A percentile compares a stretch with the other conserved stretches of the same genome.
These are phyloP conservation scores for Pterobdella sp. DNA, from an alignment of 2,888 invertebrate species.

Conservation along the genomic window DNA sequence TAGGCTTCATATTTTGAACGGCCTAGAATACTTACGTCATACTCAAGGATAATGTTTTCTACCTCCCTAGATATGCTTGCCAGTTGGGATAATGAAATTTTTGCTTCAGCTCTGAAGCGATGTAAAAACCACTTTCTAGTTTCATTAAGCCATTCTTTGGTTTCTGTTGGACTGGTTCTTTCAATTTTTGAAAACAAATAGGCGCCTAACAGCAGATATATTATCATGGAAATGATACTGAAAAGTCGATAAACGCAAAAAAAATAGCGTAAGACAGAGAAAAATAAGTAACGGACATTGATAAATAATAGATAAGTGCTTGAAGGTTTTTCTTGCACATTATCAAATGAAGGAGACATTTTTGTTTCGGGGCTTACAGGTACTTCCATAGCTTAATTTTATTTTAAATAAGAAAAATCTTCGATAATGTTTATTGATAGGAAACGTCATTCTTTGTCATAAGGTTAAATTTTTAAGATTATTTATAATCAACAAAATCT, in stretches of 20 bases:
- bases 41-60: neutral
- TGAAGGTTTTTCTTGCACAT: no score
- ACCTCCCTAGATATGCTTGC: neutral
- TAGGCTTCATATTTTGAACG: neutral
- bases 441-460: no score
- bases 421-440: no score
- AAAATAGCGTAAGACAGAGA: neutral
- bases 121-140: constrained; percentile 6
- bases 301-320: no score
- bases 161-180: neutral
- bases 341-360: no score
- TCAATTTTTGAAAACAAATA: constrained; percentile 6
- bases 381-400: no score
- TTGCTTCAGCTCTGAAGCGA: neutral
- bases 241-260: constrained; percentile 14
- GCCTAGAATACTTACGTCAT: neutral
- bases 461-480: no score
- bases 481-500: no score
- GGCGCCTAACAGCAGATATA: constrained; percentile 8
- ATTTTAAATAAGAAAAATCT: no score
- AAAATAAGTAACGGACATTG: neutral
- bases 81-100: neutral
- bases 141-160: neutral
- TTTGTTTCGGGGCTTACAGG: no score
- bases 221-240: constrained; percentile 10